A percentile compares a stretch with the other conserved stretches of the same genome.
Evolutionary conservation across 2,888 invertebrate genomes (phyloP).

Genomic region (Macrosiphum euphorbiae): DNA sequence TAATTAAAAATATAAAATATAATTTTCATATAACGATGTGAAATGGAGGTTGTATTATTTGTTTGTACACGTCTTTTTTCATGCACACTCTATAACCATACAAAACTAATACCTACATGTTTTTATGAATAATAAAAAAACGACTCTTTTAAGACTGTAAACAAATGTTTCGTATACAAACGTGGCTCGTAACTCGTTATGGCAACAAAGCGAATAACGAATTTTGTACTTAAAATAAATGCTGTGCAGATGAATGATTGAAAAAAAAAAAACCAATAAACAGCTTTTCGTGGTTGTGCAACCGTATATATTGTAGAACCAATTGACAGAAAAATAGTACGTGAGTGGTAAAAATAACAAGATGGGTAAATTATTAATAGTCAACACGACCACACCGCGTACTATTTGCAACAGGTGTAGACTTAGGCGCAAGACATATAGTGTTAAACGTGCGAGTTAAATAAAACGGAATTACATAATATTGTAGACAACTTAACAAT

Average conservation of each 20-base stretch:
- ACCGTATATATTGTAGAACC: not conserved
- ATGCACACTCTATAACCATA: not conserved
- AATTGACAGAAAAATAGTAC: not conserved
- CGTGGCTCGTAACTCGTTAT: not conserved
- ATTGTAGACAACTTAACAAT: no score
- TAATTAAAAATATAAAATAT: constrained; percentile 5
- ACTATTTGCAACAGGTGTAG: not conserved
- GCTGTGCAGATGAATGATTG: not conserved
- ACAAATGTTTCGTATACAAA: not conserved
- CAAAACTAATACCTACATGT: not conserved
- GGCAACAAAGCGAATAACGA: not conserved
- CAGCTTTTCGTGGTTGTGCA: not conserved
- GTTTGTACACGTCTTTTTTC: not conserved
- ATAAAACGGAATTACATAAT: not conserved
- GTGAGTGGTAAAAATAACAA: not conserved
- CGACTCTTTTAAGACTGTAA: not conserved
- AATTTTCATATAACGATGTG: not conserved
- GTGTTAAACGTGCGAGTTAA: not conserved
- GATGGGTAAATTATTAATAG: not conserved
- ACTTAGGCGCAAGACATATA: not conserved
- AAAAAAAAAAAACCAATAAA: not conserved
- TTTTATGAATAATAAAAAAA: not conserved
- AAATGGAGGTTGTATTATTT: not conserved
- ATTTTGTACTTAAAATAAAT: not conserved
- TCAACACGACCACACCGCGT: not conserved